phyloP scores from a whole-genome alignment of 2,888 invertebrate species.

The Drosophila siamana region DNA sequence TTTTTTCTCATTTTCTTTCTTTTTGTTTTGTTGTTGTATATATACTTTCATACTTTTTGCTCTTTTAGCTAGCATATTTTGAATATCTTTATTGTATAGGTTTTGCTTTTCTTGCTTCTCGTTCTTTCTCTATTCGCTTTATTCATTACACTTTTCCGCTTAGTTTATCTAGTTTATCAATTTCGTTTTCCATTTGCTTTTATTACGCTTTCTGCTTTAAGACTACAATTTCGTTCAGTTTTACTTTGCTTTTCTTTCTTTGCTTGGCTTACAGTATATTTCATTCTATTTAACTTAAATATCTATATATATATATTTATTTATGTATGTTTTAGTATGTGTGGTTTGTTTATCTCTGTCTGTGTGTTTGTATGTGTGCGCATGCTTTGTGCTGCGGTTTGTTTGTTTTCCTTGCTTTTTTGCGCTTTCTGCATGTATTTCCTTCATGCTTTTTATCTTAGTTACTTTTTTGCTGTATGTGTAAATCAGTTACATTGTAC shows the following conservation, averaged over 20 bases:
- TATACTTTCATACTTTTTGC: slow-evolving; percentile 49
- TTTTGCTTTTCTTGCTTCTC: slow-evolving; percentile 24
- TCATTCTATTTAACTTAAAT: slow-evolving; percentile 49
- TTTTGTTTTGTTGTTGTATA: slow-evolving; percentile 31
- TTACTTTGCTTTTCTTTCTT: slow-evolving; percentile 33
- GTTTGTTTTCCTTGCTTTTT: slow-evolving; percentile 21
- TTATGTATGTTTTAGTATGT: slow-evolving; percentile 48
- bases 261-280: slow-evolving; percentile 63
- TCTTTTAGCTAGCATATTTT: slow-evolving; percentile 68
- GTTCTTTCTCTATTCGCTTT: slow-evolving; percentile 6
- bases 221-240: slow-evolving; percentile 74
- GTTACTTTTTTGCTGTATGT: slow-evolving; percentile 41
- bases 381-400: slow-evolving; percentile 66
- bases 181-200: slow-evolving; percentile 29
- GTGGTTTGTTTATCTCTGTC: slow-evolving; percentile 47
- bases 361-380: slow-evolving; percentile 58
- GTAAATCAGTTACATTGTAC: slow-evolving; percentile 64
- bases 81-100: slow-evolving; percentile 78
- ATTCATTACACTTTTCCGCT: slow-evolving; percentile 7
- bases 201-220: slow-evolving; percentile 31
- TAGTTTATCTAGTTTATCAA: slow-evolving; percentile 30
- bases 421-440: slow-evolving; percentile 24
- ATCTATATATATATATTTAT: slow-evolving; percentile 38
- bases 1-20: not conserved
- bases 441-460: slow-evolving; percentile 32